Evolutionary conservation across 2,113 vertebrate species (phyloP).

Genomic region (Catharus minimus): DNA sequence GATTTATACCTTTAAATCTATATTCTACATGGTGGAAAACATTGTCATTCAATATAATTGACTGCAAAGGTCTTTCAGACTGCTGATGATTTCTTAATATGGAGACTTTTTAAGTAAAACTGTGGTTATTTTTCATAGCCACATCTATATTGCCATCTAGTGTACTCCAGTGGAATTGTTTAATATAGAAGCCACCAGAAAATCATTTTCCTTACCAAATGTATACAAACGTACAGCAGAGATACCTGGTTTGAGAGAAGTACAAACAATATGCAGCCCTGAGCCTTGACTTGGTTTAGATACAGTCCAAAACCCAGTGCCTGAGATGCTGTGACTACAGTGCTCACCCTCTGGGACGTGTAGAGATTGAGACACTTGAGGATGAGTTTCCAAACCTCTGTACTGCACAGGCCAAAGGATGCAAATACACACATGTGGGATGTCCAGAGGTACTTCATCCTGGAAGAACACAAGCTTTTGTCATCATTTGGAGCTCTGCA

Average conservation of each 20-base stretch:
- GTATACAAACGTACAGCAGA: background rate
- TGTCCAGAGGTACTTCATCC: conserved; percentile 98
- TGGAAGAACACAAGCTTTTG: conserved; percentile 47
- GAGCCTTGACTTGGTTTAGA: background rate
- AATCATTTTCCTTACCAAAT: background rate
- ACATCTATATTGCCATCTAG: conserved; percentile 82
- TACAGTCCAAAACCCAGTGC: background rate
- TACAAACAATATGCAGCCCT: background rate
- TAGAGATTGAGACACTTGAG: conserved; percentile 77
- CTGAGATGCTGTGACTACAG: background rate
- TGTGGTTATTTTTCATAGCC: conserved; percentile 15
- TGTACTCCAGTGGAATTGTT: conserved; percentile 59
- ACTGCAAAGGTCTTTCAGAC: background rate
- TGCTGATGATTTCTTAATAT: background rate
- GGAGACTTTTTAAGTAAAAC: background rate
- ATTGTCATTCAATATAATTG: background rate
- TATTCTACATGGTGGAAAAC: background rate
- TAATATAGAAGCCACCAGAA: background rate
- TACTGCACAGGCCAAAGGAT: conserved; percentile 87
- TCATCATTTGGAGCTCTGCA: background rate
- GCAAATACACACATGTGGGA: conserved; percentile 96
- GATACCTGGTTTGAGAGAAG: background rate
- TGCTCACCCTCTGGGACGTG: conserved; percentile 75
- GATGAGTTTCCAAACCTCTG: conserved; percentile 82
- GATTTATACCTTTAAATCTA: background rate